phyloP scores from a whole-genome alignment of 2,113 vertebrate species.

The Clarias macrocephalus region DNA sequence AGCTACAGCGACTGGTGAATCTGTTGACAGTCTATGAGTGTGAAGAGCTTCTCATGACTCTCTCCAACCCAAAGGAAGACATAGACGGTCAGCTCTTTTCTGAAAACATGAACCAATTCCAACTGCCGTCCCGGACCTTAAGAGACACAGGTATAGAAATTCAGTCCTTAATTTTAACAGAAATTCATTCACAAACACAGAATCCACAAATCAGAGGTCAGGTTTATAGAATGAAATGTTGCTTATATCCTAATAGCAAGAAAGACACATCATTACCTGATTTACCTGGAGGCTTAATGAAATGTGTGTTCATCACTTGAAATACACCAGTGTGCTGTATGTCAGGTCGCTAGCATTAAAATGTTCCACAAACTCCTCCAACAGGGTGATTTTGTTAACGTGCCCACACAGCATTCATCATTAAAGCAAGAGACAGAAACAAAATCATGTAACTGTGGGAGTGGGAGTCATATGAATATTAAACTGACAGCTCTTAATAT shows the following conservation, averaged over 20 bases:
- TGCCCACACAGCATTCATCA: slow-evolving; percentile 17
- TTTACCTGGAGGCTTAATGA: neutral
- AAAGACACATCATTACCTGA: neutral
- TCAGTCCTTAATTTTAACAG: neutral
- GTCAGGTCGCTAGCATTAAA: neutral
- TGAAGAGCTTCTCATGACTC: slow-evolving; percentile 62
- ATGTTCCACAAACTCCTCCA: neutral
- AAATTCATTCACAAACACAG: neutral
- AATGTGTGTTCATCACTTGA: neutral
- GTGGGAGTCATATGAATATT: slow-evolving; percentile 33
- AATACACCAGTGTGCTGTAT: neutral
- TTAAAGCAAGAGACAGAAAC: slow-evolving; percentile 29
- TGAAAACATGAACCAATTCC: slow-evolving; percentile 58
- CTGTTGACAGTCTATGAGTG: slow-evolving; percentile 68
- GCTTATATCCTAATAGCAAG: neutral
- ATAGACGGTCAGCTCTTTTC: slow-evolving; percentile 62
- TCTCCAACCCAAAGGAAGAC: slow-evolving; percentile 66
- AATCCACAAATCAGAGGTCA: neutral
- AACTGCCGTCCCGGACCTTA: slow-evolving; percentile 41
- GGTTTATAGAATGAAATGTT: neutral
- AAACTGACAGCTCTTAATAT: slow-evolving; percentile 39
- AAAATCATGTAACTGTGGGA: slow-evolving; percentile 49
- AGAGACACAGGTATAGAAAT: slow-evolving; percentile 57
- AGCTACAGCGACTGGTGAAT: slow-evolving; percentile 68
- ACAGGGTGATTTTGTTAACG: slow-evolving; percentile 27